These are phyloP conservation scores for Collichthys lucidus DNA, from an alignment of 2,113 vertebrate species.

Conservation along the genomic window DNA sequence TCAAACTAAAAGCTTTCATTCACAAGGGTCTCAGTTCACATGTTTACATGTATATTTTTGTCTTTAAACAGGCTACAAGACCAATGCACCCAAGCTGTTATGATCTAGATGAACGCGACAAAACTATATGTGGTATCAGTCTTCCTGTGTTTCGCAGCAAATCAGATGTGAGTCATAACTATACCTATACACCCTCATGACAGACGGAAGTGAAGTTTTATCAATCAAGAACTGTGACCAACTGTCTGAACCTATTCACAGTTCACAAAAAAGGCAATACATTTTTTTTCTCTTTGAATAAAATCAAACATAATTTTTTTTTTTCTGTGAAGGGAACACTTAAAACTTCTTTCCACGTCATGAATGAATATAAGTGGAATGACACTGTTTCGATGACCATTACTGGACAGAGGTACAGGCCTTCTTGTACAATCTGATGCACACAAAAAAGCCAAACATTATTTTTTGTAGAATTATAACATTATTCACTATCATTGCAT, in stretches of 20 bases:
- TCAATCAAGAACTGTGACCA: neutral
- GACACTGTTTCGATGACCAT: constrained; percentile 69
- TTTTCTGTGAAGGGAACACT: constrained; percentile 68
- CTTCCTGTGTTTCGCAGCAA: constrained; percentile 76
- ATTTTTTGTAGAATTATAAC: neutral
- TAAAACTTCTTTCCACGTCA: constrained; percentile 56
- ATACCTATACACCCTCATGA: neutral
- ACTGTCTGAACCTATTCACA: neutral
- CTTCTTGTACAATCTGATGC: neutral
- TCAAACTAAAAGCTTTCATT: neutral
- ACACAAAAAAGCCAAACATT: neutral
- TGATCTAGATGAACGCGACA: constrained; percentile 46
- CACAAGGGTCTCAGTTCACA: neutral
- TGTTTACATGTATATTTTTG: neutral
- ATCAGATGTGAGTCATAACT: constrained; percentile 66
- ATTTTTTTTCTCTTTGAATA: neutral
- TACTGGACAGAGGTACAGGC: constrained; percentile 72
- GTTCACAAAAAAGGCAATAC: neutral
- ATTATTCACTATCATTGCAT: neutral
- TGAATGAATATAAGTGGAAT: constrained; percentile 58
- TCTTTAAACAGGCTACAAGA: constrained; percentile 61
- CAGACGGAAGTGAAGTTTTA: neutral
- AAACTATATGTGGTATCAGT: constrained; percentile 76
- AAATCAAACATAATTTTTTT: neutral
- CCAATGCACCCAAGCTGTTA: constrained; percentile 58